phyloP scores from a whole-genome alignment of 2,113 vertebrate genomes.

The Struthio camelus region DNA sequence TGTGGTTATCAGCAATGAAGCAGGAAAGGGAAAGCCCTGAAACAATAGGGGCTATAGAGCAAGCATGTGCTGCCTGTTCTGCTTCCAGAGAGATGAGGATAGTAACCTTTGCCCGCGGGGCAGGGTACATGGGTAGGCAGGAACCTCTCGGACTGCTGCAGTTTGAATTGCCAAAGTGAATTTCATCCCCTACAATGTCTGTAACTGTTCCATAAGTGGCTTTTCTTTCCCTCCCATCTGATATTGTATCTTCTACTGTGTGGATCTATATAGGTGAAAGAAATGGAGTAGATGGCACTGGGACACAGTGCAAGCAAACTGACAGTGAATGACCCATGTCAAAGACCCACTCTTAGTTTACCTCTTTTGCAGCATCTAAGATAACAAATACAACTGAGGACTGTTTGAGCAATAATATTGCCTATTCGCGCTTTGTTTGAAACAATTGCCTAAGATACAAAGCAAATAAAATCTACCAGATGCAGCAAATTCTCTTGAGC shows the following conservation, averaged over 20 bases:
- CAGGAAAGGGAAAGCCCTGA: neutral
- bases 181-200: neutral
- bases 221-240: neutral
- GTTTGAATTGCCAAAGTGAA: neutral
- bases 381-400: conserved; percentile 10
- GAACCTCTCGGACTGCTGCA: neutral
- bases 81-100: neutral
- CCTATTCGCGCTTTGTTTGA: conserved; percentile 16
- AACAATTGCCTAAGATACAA: conserved; percentile 53
- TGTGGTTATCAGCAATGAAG: neutral
- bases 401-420: conserved; percentile 19
- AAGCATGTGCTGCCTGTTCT: accelerated
- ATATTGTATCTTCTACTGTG: neutral
- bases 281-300: conserved; percentile 25
- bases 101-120: accelerated
- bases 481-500: conserved; percentile 52
- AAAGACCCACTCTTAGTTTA: neutral
- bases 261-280: neutral
- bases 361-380: neutral
- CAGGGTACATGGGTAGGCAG: neutral
- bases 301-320: neutral
- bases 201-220: neutral
- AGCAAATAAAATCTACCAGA: conserved; percentile 53
- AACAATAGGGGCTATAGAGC: neutral
- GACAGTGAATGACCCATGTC: conserved; percentile 18